Conservation (phyloP, 2,797 vertebrate species). For the Falco peregrinus region DNA sequence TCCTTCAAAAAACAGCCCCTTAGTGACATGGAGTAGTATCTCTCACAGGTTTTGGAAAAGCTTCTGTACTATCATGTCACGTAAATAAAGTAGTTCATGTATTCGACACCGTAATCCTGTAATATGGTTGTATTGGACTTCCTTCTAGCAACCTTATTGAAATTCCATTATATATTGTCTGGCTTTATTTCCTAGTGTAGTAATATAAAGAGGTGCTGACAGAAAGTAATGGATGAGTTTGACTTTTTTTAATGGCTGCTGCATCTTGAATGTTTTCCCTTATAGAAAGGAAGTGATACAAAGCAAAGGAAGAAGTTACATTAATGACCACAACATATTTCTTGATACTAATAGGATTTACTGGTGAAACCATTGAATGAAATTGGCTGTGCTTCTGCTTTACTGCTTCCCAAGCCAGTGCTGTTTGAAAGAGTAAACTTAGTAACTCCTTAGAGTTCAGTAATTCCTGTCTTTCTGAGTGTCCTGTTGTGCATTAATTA, state of each 20-base stretch:
- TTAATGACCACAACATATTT: neutral
- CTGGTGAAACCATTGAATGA: neutral
- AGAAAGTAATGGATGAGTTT: neutral
- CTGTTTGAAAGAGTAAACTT: neutral
- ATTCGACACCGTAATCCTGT: neutral
- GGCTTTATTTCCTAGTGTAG: neutral
- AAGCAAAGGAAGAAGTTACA: neutral
- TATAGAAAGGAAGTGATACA: neutral
- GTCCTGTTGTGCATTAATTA: slow-evolving; percentile 9
- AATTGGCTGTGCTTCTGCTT: neutral
- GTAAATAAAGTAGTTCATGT: neutral
- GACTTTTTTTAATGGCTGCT: neutral
- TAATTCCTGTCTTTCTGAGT: neutral
- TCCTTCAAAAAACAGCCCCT: neutral
- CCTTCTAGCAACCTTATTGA: neutral
- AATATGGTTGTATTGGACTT: neutral
- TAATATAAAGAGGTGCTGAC: slow-evolving; percentile 38
- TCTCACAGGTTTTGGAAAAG: neutral
- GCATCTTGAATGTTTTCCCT: neutral
- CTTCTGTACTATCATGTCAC: neutral
- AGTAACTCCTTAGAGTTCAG: neutral
- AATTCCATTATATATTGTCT: neutral
- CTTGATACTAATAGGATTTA: slow-evolving; percentile 3
- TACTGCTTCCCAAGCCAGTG: neutral
- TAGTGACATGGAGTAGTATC: neutral